Evolutionary conservation across 2,113 vertebrate species (phyloP).

Genomic region (Gallinago jamesoni): DNA sequence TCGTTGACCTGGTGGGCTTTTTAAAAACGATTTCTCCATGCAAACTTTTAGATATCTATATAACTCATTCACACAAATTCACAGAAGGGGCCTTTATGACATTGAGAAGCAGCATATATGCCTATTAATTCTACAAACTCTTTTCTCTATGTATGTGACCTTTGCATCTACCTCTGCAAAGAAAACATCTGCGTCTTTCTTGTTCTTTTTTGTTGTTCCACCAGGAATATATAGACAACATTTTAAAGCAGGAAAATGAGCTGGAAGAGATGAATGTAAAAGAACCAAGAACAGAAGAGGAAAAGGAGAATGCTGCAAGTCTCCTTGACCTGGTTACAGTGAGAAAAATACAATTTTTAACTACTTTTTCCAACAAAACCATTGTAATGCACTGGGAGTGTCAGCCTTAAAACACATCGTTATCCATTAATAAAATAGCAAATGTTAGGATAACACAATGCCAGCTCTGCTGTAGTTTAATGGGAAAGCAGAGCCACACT

Average conservation of each 20-base stretch:
- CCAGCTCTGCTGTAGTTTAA: neutral
- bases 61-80: neutral
- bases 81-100: neutral
- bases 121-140: neutral
- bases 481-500: neutral
- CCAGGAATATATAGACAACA: conserved; percentile 83
- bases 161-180: neutral
- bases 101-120: neutral
- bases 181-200: neutral
- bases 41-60: neutral
- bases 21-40: neutral
- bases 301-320: conserved; percentile 73
- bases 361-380: neutral
- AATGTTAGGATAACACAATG: neutral
- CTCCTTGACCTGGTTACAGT: conserved; percentile 81
- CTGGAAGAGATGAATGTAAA: conserved; percentile 79
- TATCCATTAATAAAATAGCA: neutral
- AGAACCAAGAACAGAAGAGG: conserved; percentile 80
- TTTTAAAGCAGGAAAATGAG: conserved; percentile 79
- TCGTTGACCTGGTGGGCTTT: neutral
- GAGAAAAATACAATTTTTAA: conserved; percentile 13
- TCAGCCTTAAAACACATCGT: neutral
- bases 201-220: neutral
- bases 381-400: neutral
- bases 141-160: neutral